A percentile compares a stretch with the other conserved stretches of the same genome.
Evolutionary conservation across 2,797 vertebrate genomes (phyloP).

Genomic region (Cossypha caffra): DNA sequence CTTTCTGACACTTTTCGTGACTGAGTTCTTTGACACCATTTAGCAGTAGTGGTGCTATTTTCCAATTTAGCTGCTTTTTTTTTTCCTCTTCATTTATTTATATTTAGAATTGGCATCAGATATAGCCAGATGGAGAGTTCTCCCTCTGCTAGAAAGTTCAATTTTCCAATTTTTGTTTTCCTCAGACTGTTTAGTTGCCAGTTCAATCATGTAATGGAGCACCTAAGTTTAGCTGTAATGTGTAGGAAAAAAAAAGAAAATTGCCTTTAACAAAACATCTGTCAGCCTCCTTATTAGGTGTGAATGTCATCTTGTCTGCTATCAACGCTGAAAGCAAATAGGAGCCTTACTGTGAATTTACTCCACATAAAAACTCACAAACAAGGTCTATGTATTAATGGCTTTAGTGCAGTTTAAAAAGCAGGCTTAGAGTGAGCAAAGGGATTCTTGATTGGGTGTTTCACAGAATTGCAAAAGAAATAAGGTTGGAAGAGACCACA

Average conservation of each 20-base stretch:
- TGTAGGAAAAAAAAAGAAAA: neutral
- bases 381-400: neutral
- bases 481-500: neutral
- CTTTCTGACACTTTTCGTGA: neutral
- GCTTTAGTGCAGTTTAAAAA: neutral
- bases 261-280: neutral
- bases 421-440: neutral
- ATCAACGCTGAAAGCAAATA: neutral
- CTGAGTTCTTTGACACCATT: neutral
- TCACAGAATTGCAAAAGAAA: neutral
- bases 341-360: neutral
- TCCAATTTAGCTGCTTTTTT: neutral
- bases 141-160: neutral
- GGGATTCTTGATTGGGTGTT: neutral
- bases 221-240: constrained; percentile 8
- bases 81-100: constrained; percentile 3
- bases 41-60: constrained; percentile 1
- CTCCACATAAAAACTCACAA: neutral
- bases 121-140: constrained; percentile 37
- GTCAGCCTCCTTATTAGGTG: neutral
- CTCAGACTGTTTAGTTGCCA: neutral
- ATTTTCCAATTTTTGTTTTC: constrained; percentile 1
- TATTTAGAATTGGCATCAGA: neutral
- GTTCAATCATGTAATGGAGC: neutral
- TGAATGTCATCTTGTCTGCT: neutral